These are phyloP conservation scores for Chloroceryle amazona DNA, from an alignment of 2,797 vertebrate genomes.

Conservation along the genomic window DNA sequence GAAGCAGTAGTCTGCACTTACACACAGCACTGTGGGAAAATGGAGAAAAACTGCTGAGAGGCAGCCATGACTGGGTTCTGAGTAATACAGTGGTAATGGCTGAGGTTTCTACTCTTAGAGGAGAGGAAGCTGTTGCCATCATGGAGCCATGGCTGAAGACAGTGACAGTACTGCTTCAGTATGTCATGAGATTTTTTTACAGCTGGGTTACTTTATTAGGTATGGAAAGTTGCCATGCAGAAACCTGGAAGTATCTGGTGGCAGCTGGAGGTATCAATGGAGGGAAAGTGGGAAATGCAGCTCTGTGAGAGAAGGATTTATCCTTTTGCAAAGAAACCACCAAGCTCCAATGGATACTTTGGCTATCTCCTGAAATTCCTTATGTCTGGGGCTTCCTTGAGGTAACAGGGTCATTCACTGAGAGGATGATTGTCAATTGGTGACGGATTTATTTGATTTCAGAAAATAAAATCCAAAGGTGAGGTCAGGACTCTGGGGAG, in stretches of 20 bases:
- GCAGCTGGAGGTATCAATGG: not conserved
- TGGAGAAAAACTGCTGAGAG: not conserved
- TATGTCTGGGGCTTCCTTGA: not conserved
- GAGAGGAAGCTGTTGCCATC: not conserved
- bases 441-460: not conserved
- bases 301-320: not conserved
- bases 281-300: not conserved
- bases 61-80: not conserved
- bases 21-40: not conserved
- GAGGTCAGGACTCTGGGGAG: not conserved
- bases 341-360: not conserved
- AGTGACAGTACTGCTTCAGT: not conserved
- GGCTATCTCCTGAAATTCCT: not conserved
- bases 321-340: not conserved
- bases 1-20: not conserved
- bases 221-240: not conserved
- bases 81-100: fast-evolving
- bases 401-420: not conserved
- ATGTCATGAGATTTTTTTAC: not conserved
- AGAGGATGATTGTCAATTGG: not conserved
- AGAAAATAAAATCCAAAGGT: not conserved
- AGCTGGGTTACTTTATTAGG: not conserved
- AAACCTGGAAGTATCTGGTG: not conserved
- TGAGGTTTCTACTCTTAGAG: not conserved
- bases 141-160: not conserved